Conservation (phyloP, 2,113 vertebrate genomes). For the Calidris pugnax region DNA sequence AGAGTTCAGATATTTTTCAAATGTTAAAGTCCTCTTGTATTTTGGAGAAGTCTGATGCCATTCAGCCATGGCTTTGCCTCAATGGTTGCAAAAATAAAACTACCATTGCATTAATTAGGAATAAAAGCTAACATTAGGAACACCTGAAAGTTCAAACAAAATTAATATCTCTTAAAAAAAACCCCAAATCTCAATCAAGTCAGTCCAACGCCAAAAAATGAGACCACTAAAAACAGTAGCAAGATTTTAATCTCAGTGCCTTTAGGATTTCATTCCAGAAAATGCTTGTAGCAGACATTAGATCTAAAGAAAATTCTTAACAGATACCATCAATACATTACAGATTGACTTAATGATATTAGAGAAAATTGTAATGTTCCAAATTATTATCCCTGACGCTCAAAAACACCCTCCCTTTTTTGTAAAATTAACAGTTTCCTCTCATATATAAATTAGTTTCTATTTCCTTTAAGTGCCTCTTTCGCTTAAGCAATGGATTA, state of each 20-base stretch:
- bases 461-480: conserved; percentile 42
- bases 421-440: not conserved
- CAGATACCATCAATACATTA: not conserved
- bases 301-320: not conserved
- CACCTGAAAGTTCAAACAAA: not conserved
- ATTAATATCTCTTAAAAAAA: not conserved
- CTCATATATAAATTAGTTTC: conserved; percentile 32
- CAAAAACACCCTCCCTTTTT: rapidly evolving
- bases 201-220: not conserved
- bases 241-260: not conserved
- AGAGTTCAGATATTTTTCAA: not conserved
- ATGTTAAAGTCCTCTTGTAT: not conserved
- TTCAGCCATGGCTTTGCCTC: not conserved
- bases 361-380: not conserved
- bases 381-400: not conserved
- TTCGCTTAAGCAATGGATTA: not conserved
- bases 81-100: not conserved
- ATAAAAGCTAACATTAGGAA: not conserved
- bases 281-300: not conserved
- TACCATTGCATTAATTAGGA: not conserved
- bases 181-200: not conserved
- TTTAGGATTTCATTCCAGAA: not conserved
- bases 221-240: not conserved
- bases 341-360: rapidly evolving
- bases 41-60: not conserved